Conservation (phyloP, 2,113 vertebrate species). For the Aegotheles bennettii region DNA sequence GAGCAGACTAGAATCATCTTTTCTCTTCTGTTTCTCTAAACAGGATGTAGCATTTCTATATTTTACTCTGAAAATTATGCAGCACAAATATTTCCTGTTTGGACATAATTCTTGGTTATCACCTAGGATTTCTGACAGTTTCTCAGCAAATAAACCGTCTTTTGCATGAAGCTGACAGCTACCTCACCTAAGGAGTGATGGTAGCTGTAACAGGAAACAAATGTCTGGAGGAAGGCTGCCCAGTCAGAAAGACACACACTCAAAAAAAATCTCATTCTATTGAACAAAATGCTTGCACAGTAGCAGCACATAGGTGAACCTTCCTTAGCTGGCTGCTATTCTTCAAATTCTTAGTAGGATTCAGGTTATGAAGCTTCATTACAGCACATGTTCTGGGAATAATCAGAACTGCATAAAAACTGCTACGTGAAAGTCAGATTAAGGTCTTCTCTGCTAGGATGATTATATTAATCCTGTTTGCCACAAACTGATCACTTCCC, state of each 20-base stretch:
- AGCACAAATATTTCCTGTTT: not conserved
- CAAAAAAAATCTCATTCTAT: not conserved
- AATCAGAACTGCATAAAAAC: not conserved
- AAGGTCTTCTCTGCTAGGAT: not conserved
- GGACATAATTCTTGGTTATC: not conserved
- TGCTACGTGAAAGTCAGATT: not conserved
- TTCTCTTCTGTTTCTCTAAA: not conserved
- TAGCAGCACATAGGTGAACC: not conserved
- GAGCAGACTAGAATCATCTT: not conserved
- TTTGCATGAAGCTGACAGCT: not conserved
- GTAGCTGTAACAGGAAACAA: not conserved
- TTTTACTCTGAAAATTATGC: not conserved
- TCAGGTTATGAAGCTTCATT: not conserved
- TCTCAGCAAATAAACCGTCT: not conserved
- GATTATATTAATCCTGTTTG: not conserved
- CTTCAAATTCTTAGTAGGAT: not conserved
- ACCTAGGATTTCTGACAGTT: not conserved
- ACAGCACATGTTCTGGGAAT: not conserved
- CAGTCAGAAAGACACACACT: not conserved
- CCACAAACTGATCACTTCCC: not conserved
- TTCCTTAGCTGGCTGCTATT: not conserved
- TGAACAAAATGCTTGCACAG: not conserved
- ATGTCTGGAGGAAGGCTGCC: not conserved
- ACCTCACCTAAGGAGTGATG: not conserved
- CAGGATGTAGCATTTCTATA: not conserved